phyloP scores from a whole-genome alignment of 2,113 vertebrate species.

The Pongo pygmaeus region DNA sequence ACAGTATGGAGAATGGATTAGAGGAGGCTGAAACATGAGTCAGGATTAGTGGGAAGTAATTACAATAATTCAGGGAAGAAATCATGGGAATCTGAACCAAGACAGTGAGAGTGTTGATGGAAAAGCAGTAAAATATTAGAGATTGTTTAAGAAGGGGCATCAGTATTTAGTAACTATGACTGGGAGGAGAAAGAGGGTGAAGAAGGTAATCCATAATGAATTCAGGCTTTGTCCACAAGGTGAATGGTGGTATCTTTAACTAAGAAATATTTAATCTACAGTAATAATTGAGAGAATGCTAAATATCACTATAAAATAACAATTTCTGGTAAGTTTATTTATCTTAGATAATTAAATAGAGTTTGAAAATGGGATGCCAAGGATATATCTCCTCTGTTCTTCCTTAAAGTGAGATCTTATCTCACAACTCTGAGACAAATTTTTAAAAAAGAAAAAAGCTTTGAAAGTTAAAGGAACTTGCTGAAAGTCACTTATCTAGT shows the following conservation, averaged over 20 bases:
- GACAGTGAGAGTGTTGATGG: not conserved
- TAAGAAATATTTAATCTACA: not conserved
- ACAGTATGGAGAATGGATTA: not conserved
- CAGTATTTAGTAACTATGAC: not conserved
- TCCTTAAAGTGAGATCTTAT: not conserved
- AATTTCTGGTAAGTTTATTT: not conserved
- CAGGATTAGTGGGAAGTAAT: not conserved
- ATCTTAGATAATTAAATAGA: not conserved
- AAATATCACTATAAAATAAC: constrained; percentile 4
- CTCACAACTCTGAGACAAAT: not conserved
- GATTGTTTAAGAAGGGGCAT: not conserved
- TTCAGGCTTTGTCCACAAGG: not conserved
- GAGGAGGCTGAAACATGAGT: not conserved
- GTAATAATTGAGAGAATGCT: not conserved
- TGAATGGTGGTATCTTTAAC: not conserved
- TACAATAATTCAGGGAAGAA: not conserved
- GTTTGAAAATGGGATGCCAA: not conserved
- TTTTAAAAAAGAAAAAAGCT: not conserved
- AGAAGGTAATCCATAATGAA: not conserved
- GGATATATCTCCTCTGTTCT: not conserved
- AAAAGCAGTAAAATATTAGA: not conserved
- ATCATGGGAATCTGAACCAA: not conserved
- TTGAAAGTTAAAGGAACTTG: not conserved
- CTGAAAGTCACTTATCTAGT: not conserved
- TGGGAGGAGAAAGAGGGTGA: not conserved